Base-by-base conservation (phyloP, 2,113 vertebrate genomes). In the Actinemys pallida region DNA sequence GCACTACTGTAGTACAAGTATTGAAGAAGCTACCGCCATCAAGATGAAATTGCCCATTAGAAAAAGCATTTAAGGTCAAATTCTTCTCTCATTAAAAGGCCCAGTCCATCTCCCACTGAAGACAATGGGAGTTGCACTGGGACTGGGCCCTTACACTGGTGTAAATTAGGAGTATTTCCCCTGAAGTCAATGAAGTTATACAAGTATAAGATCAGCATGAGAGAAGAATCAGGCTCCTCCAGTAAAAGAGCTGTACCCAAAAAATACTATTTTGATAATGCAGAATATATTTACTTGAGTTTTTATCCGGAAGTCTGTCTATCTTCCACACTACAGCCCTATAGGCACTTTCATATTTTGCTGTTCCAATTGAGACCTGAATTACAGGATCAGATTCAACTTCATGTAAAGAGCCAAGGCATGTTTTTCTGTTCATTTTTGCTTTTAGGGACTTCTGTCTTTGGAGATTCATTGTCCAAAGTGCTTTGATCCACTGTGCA, bases 261-360 rank as follows among this genome's bases (percentile, higher is more conserved):
- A 29, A 91, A 89, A 89, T 54, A 27, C 13, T 56, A 84, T 42
- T 65, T 90, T 84, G 50, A 91, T 7, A 86, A 79, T 1, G 1
- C 13, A 54, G 57, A 89, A 89, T 83, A 83, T 95, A 97, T 98
- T 98, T 97, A 99, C 99, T 99, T 96, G 98, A 98, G 94, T 99
- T 99, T 97, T 99, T 99, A 20, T 99, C 99, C 4, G 99, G 99
- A 94, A 99, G 99, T 85, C 99, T 98, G 96, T 99, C 99, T 84
- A 99, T 99, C 98, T 98, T 99, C 99, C 99, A 99, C 87, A 99
- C 98, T 49, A 99, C 96, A 1, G 99, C 99, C 87, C 98, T 98
- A 96, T 99, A 99, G 62, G 99, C 99, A 45, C 99, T 99, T 97
- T 99, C 99, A 3, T 99, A 99, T 96, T 99, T 99, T 78, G 99